These are phyloP conservation scores for Pachyuromys duprasi DNA, from an alignment of 2,797 vertebrate genomes.

Conservation along the genomic window DNA sequence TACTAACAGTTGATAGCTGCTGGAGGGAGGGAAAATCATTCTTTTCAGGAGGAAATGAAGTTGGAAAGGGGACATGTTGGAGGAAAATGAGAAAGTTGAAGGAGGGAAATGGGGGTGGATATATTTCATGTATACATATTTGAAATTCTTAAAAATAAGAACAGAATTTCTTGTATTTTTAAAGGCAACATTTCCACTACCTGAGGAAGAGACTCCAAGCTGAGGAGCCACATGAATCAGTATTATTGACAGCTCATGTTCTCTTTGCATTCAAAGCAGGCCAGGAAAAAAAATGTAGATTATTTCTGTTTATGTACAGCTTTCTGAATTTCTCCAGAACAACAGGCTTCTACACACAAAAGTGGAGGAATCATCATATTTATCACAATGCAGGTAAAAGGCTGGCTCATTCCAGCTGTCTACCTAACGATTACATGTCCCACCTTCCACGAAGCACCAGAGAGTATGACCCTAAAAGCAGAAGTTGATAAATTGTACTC, in stretches of 20 bases:
- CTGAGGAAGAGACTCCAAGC: neutral
- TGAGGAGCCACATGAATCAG: neutral
- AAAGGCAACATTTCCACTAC: neutral
- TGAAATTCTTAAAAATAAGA: neutral
- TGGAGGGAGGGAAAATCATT: neutral
- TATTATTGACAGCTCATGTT: neutral
- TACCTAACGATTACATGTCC: neutral
- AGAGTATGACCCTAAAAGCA: neutral
- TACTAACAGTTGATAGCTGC: neutral
- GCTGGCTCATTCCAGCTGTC: neutral
- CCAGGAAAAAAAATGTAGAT: neutral
- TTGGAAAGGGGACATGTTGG: neutral
- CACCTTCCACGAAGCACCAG: neutral
- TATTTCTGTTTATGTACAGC: neutral
- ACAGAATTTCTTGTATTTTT: neutral
- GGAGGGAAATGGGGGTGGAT: neutral
- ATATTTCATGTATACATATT: neutral
- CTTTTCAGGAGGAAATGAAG: neutral
- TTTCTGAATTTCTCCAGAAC: constrained; percentile 9
- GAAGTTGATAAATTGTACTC: neutral
- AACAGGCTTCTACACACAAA: neutral
- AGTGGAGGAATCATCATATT: neutral
- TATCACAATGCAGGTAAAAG: neutral
- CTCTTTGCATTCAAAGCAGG: neutral
- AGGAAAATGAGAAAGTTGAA: neutral